Evolutionary conservation across 2,113 vertebrate genomes (phyloP).

Genomic region (Syngnathus typhle): DNA sequence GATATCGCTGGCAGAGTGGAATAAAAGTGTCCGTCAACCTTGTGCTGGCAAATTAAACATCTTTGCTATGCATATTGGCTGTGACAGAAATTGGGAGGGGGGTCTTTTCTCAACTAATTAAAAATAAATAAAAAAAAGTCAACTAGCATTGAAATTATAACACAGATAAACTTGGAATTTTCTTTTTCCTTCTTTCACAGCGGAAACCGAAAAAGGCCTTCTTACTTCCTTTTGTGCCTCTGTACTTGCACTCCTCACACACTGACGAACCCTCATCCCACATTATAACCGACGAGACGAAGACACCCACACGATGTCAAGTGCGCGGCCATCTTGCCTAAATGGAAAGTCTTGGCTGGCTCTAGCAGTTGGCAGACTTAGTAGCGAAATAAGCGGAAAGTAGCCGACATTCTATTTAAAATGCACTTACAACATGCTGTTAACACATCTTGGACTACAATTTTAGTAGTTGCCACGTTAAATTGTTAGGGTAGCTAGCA

Average conservation of each 20-base stretch:
- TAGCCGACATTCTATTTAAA: background rate
- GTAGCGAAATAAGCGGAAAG: background rate
- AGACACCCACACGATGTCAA: background rate
- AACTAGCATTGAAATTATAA: too few species aligned
- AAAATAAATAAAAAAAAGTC: background rate
- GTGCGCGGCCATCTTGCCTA: background rate
- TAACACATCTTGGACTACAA: background rate
- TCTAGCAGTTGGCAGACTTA: background rate
- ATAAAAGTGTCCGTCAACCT: slow-evolving; percentile 2
- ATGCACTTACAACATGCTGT: background rate
- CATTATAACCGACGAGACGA: background rate
- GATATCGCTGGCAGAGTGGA: background rate
- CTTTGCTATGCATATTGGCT: background rate
- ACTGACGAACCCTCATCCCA: background rate
- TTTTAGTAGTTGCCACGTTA: background rate
- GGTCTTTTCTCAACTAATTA: background rate
- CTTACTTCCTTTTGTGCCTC: background rate
- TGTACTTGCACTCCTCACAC: background rate
- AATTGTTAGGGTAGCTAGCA: too few species aligned
- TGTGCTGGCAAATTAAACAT: background rate
- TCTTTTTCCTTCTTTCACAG: background rate
- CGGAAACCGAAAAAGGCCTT: background rate
- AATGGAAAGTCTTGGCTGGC: slow-evolving; percentile 4
- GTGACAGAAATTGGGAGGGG: background rate
- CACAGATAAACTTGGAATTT: background rate